A percentile compares a stretch with the other conserved stretches of the same genome.
Conservation (phyloP, 2,888 invertebrate species). For the Lottia gigantea region DNA sequence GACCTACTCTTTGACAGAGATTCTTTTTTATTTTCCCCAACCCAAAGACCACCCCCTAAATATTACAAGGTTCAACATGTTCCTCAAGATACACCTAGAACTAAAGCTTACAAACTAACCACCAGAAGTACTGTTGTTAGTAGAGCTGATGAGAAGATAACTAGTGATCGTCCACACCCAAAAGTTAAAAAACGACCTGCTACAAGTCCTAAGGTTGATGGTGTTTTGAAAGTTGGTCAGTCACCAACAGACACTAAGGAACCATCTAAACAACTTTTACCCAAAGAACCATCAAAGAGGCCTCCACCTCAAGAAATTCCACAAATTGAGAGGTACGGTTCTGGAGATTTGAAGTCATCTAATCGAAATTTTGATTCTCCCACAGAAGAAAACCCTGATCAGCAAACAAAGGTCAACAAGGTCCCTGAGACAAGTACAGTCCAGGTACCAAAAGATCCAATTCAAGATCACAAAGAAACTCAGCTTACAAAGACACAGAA, state of each 20-base stretch:
- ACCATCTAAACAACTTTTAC: neutral
- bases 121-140: neutral
- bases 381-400: neutral
- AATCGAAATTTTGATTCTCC: neutral
- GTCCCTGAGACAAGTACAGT: too few relatives aligned
- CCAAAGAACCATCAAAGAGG: neutral
- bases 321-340: neutral
- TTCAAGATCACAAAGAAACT: too few relatives aligned
- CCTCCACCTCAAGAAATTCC: neutral
- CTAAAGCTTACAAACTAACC: conserved; percentile 1
- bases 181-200: neutral
- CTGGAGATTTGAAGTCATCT: neutral
- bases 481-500: too few relatives aligned
- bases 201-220: neutral
- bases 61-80: neutral
- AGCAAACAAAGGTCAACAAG: too few relatives aligned
- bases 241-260: neutral
- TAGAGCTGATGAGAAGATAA: neutral
- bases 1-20: neutral
- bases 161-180: neutral
- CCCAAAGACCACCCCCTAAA: neutral
- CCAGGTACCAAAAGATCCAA: too few relatives aligned
- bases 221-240: neutral
- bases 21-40: neutral
- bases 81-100: neutral